Conservation (phyloP, 2,113 vertebrate species). For the Rhinoderma darwinii region DNA sequence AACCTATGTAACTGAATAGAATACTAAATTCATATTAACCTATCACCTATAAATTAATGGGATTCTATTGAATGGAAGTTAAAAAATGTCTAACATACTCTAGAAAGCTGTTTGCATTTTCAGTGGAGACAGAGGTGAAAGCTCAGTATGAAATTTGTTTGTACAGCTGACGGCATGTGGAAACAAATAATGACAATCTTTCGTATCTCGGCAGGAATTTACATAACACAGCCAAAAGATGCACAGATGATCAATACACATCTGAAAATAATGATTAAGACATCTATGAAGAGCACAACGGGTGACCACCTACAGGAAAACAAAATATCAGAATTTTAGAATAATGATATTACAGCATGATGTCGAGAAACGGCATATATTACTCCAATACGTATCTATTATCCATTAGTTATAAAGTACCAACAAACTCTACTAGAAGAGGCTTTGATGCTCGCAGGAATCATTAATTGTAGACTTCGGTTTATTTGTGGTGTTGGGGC, state of each 20-base stretch:
- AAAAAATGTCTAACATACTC: neutral
- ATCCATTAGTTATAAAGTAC: neutral
- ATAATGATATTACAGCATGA: neutral
- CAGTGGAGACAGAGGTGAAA: constrained; percentile 1
- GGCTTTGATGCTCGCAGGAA: neutral
- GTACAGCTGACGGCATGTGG: neutral
- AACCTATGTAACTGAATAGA: neutral
- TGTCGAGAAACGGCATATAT: neutral
- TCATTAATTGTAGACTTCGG: too few species aligned
- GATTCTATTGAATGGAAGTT: constrained; percentile 19
- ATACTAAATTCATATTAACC: constrained; percentile 40
- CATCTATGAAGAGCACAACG: neutral
- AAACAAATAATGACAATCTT: constrained; percentile 30
- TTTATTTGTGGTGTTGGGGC: too few species aligned
- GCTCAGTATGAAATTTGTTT: constrained; percentile 10
- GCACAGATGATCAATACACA: neutral
- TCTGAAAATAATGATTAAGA: neutral
- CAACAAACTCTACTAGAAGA: neutral
- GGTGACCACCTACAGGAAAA: neutral
- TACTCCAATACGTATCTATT: neutral
- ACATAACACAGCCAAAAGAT: neutral
- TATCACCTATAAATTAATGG: neutral
- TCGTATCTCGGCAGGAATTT: neutral
- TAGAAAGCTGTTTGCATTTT: constrained; percentile 5
- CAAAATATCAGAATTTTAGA: neutral